Conservation (phyloP, 2,113 vertebrate species). For the Synchiropus splendidus region DNA sequence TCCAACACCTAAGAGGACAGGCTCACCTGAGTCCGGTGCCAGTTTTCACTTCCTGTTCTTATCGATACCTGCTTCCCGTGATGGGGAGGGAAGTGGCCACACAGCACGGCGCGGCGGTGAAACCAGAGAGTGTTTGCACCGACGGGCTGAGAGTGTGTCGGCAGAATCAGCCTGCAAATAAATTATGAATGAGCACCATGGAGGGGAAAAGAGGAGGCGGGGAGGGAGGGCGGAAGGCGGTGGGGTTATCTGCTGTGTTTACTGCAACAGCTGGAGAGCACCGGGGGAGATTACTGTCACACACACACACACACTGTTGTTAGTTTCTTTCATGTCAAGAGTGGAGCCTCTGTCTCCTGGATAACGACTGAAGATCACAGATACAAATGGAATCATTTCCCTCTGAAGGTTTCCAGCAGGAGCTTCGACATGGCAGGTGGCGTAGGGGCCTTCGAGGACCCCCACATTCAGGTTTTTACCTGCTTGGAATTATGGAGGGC, state of each 20-base stretch:
- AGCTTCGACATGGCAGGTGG: too few relatives aligned
- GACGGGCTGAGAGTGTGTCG: constrained; percentile 52
- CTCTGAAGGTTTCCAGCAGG: too few relatives aligned
- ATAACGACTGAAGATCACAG: too few relatives aligned
- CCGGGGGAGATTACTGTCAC: constrained; percentile 33
- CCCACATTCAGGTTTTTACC: too few relatives aligned
- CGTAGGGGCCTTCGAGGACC: too few relatives aligned
- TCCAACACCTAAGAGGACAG: constrained; percentile 54
- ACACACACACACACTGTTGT: constrained; percentile 1
- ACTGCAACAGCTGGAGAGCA: constrained; percentile 58
- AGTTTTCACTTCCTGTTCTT: constrained; percentile 67
- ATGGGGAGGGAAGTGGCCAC: constrained; percentile 62
- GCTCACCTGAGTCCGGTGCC: constrained; percentile 61
- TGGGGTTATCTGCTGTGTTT: constrained; percentile 52
- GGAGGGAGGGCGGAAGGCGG: constrained; percentile 36
- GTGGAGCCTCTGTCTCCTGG: too few relatives aligned
- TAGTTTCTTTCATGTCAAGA: too few relatives aligned
- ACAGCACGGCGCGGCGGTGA: constrained; percentile 50
- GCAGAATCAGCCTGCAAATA: constrained; percentile 66
- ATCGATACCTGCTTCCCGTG: constrained; percentile 67
- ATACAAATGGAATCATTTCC: too few relatives aligned
- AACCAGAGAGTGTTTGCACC: constrained; percentile 52
- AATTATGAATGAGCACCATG: constrained; percentile 72
- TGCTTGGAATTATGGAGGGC: too few relatives aligned
- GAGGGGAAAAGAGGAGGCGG: constrained; percentile 45